These are phyloP conservation scores for Pinna nobilis DNA, from an alignment of 1,140 invertebrate species.

Conservation along the genomic window DNA sequence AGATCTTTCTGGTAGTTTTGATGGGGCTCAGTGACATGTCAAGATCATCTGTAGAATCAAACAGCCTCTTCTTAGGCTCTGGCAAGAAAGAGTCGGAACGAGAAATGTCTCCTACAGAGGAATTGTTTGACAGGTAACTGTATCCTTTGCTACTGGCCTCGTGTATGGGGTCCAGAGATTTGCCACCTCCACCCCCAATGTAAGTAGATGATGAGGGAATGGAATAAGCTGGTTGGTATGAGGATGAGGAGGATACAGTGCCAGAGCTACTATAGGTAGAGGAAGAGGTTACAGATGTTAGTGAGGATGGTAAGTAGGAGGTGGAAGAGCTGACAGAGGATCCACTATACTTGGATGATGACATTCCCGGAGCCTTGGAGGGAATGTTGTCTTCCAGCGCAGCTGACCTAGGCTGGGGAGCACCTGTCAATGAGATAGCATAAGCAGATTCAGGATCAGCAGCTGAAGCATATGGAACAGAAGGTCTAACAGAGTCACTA, in stretches of 20 bases:
- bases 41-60: slow-evolving; percentile 58
- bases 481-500: not conserved
- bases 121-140: slow-evolving; percentile 62
- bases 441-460: slow-evolving; percentile 20
- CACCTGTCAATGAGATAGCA: slow-evolving; percentile 45
- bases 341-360: too few species aligned
- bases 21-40: slow-evolving; percentile 61
- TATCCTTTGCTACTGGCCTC: slow-evolving; percentile 44
- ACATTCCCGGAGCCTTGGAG: slow-evolving; percentile 1
- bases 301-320: slow-evolving; percentile 30
- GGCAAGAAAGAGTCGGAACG: slow-evolving; percentile 57
- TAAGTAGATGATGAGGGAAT: slow-evolving; percentile 30
- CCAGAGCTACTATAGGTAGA: slow-evolving; percentile 30
- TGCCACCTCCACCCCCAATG: slow-evolving; percentile 21
- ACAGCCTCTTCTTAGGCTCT: slow-evolving; percentile 65
- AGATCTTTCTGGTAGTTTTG: slow-evolving; percentile 57
- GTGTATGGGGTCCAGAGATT: slow-evolving; percentile 41
- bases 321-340: too few species aligned
- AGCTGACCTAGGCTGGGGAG: slow-evolving; percentile 9
- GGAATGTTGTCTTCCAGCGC: not conserved
- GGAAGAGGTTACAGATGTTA: slow-evolving; percentile 27
- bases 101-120: slow-evolving; percentile 37
- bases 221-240: too few species aligned
- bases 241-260: slow-evolving; percentile 24
- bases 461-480: not conserved